These are phyloP conservation scores for Pyrocoelia pectoralis DNA, from an alignment of 2,888 invertebrate genomes.

Conservation along the genomic window DNA sequence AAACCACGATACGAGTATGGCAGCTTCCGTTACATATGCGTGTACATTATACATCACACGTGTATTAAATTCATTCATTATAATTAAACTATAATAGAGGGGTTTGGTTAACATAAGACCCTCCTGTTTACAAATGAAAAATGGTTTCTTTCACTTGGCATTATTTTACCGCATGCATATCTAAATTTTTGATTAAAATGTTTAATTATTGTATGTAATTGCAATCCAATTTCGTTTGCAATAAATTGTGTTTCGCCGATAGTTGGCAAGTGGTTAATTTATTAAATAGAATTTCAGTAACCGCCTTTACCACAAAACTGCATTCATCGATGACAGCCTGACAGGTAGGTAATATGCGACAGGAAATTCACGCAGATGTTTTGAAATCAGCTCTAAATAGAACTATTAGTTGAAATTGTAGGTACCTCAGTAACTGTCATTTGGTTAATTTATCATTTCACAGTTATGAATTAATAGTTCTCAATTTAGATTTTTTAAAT, in stretches of 20 bases:
- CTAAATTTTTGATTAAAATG: no score
- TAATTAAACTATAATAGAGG: conserved; percentile 19
- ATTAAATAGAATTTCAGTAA: background rate
- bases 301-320: background rate
- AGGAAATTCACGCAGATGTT: conserved; percentile 19
- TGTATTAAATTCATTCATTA: conserved; percentile 26
- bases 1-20: conserved; percentile 38
- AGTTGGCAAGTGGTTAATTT: background rate
- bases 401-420: conserved; percentile 14
- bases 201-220: no score
- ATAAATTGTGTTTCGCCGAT: background rate
- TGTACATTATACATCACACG: conserved; percentile 33
- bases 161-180: no score
- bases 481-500: background rate
- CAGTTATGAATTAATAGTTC: background rate
- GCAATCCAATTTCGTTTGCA: background rate
- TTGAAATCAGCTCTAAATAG: conserved; percentile 13
- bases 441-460: conserved; percentile 9
- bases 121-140: conserved; percentile 1
- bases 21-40: conserved; percentile 38
- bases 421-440: background rate
- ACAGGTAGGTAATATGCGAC: conserved; percentile 11
- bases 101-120: conserved; percentile 6
- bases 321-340: conserved; percentile 7
- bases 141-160: background rate